Conservation (phyloP, 2,888 invertebrate species). For the Xestia xanthographa region DNA sequence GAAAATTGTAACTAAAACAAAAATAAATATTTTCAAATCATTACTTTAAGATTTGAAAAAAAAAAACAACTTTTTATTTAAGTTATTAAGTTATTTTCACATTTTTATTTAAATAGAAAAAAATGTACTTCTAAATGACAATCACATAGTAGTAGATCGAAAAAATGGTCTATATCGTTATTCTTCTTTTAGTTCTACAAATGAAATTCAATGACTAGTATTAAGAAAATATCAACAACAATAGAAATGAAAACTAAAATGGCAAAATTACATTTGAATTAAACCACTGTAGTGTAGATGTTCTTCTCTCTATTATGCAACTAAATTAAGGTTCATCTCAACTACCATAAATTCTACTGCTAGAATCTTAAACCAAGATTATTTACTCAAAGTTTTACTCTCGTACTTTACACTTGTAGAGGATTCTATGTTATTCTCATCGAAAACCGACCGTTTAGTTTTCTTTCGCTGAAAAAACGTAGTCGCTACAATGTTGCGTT, state of each 20-base stretch:
- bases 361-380: neutral
- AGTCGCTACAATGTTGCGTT: slow-evolving; percentile 6
- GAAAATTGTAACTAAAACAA: too few relatives aligned
- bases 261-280: neutral
- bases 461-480: neutral
- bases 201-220: neutral
- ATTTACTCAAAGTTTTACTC: too few relatives aligned
- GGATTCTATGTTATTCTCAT: neutral
- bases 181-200: neutral
- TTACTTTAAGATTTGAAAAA: too few relatives aligned
- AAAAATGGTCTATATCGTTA: neutral
- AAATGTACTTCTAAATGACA: neutral
- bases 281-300: neutral
- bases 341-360: neutral
- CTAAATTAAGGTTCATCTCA: neutral
- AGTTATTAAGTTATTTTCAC: neutral
- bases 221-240: neutral
- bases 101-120: neutral
- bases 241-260: neutral
- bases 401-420: neutral
- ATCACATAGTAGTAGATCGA: rapidly evolving
- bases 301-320: too few relatives aligned
- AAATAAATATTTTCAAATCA: too few relatives aligned
- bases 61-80: neutral
- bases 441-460: neutral